These are phyloP conservation scores for Andrena trimmerana DNA, from an alignment of 2,888 invertebrate genomes.

Conservation along the genomic window DNA sequence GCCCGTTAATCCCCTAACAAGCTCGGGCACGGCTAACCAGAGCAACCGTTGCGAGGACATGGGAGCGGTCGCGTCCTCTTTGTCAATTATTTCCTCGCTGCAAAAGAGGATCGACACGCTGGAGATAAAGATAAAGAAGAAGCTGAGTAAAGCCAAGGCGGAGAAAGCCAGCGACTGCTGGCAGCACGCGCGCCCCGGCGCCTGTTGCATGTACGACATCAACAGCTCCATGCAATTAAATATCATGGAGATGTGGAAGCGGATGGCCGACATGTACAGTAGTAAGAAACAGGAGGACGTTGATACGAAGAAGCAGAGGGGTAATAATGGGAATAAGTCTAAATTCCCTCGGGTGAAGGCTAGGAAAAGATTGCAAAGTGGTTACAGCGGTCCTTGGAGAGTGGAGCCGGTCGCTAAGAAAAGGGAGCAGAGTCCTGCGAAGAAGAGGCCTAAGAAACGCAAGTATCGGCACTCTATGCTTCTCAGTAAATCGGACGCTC, in stretches of 20 bases:
- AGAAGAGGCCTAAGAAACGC: constrained; percentile 23
- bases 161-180: constrained; percentile 20
- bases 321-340: constrained; percentile 4
- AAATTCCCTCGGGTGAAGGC: constrained; percentile 4
- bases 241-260: constrained; percentile 41
- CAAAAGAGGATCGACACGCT: constrained; percentile 64
- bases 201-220: neutral
- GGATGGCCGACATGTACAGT: constrained; percentile 29
- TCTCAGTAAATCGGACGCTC: neutral
- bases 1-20: neutral
- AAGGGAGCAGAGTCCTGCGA: constrained; percentile 6
- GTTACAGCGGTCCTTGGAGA: constrained; percentile 13
- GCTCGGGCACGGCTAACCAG: neutral
- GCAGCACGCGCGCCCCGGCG: constrained; percentile 12
- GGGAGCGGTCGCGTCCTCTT: neutral
- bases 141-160: constrained; percentile 15
- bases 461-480: constrained; percentile 19
- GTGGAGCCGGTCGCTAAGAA: constrained; percentile 20
- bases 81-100: constrained; percentile 58
- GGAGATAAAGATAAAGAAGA: constrained; percentile 67
- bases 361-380: constrained; percentile 18
- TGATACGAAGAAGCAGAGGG: neutral
- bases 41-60: neutral
- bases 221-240: constrained; percentile 25
- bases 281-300: neutral